Conservation (phyloP, 2,888 invertebrate genomes). For the Diogma glabrata region DNA sequence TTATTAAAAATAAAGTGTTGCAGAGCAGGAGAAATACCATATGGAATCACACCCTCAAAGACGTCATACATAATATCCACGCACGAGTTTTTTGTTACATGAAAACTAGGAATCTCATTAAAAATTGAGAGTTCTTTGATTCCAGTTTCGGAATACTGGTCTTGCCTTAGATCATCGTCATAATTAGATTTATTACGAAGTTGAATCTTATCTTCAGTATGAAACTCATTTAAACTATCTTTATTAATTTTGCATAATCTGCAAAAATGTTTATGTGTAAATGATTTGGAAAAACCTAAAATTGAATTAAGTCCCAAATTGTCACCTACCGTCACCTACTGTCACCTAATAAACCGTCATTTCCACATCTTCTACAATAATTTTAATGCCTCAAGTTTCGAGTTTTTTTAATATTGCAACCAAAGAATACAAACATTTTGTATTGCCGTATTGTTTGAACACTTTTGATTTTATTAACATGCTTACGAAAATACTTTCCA, state of each 20-base stretch:
- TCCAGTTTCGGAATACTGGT: neutral
- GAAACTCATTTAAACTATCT: neutral
- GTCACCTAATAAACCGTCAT: neutral
- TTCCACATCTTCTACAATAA: neutral
- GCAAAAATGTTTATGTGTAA: conserved; percentile 1
- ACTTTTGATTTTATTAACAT: neutral
- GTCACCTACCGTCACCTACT: neutral
- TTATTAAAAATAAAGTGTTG: neutral
- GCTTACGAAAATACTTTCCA: too few relatives aligned
- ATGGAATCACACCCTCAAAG: neutral
- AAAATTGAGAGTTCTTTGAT: conserved; percentile 3
- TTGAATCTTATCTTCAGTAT: neutral
- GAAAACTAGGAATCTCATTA: conserved; percentile 2
- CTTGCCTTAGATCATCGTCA: neutral
- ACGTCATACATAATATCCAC: neutral
- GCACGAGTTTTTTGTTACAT: neutral
- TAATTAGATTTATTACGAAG: neutral
- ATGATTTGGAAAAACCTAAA: conserved; percentile 1
- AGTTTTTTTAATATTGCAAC: too few relatives aligned
- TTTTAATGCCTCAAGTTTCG: too few relatives aligned
- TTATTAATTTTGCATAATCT: neutral
- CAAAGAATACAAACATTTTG: too few relatives aligned
- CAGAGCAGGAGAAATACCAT: neutral
- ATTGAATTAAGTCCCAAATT: neutral
- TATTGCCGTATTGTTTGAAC: neutral